Percentiles rank a stretch among this genome's conserved stretches.
phyloP scores from a whole-genome alignment of 2,113 vertebrate genomes.

The Machaerirhynchus nigripectus region DNA sequence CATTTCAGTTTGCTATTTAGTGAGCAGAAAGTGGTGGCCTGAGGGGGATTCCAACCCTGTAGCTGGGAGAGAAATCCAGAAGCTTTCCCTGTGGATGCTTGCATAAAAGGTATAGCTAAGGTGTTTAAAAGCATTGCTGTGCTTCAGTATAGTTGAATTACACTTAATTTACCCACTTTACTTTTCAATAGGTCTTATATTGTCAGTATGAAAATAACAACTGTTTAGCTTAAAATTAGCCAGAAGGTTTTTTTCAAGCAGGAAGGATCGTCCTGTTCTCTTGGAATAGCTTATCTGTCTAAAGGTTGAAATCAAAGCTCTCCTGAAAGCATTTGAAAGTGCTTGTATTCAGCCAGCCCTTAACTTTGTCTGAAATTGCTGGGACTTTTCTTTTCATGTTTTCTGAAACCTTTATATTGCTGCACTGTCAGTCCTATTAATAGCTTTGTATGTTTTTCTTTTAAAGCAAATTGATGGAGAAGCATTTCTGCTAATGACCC shows the following conservation, averaged over 20 bases:
- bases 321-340: neutral
- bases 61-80: neutral
- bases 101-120: neutral
- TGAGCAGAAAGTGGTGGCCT: neutral
- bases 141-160: neutral
- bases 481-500: constrained; percentile 87
- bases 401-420: neutral
- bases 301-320: neutral
- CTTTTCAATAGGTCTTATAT: neutral
- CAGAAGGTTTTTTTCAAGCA: neutral
- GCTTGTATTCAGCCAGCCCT: neutral
- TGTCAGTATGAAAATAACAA: neutral
- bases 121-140: neutral
- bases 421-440: neutral
- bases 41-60: neutral
- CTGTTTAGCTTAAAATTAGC: neutral
- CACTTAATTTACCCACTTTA: neutral
- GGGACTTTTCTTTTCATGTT: neutral
- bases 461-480: constrained; percentile 87
- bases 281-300: neutral
- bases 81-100: neutral
- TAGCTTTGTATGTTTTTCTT: constrained; percentile 35
- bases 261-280: neutral
- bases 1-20: neutral
- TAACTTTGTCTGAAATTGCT: neutral